These are phyloP conservation scores for Lutraria lutraria DNA, from an alignment of 2,888 invertebrate genomes.

Conservation along the genomic window DNA sequence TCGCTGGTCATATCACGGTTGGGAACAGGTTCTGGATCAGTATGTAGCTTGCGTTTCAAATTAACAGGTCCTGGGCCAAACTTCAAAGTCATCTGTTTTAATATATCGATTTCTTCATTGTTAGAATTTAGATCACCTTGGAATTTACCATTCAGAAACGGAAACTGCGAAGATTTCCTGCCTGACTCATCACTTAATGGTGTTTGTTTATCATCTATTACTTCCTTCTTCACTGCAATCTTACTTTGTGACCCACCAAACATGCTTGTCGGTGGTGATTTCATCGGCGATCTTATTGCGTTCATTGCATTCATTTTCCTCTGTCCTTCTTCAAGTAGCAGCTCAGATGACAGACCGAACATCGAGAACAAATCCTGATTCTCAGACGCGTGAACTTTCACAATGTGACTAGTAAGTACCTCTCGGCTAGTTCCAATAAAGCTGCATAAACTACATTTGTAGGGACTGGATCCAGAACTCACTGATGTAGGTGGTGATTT, in stretches of 20 bases:
- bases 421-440: conserved; percentile 84
- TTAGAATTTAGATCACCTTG: conserved; percentile 53
- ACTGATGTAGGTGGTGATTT: conserved; percentile 49
- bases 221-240: conserved; percentile 67
- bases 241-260: conserved; percentile 25
- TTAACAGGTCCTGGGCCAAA: conserved; percentile 77
- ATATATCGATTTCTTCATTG: conserved; percentile 77
- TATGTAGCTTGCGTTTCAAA: conserved; percentile 41
- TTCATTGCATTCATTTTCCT: conserved; percentile 53
- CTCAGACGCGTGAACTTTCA: conserved; percentile 86
- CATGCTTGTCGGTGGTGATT: conserved; percentile 42
- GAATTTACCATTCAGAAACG: conserved; percentile 69
- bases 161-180: conserved; percentile 54
- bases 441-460: conserved; percentile 87
- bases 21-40: conserved; percentile 23
- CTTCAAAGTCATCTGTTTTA: conserved; percentile 83
- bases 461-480: conserved; percentile 37
- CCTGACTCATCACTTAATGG: background rate
- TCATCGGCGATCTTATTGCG: conserved; percentile 50
- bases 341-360: conserved; percentile 83
- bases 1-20: conserved; percentile 57
- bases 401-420: conserved; percentile 85
- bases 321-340: conserved; percentile 75
- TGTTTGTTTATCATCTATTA: conserved; percentile 46
- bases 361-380: conserved; percentile 84